phyloP scores from a whole-genome alignment of 2,888 invertebrate species.

The Mylabris sibirica region DNA sequence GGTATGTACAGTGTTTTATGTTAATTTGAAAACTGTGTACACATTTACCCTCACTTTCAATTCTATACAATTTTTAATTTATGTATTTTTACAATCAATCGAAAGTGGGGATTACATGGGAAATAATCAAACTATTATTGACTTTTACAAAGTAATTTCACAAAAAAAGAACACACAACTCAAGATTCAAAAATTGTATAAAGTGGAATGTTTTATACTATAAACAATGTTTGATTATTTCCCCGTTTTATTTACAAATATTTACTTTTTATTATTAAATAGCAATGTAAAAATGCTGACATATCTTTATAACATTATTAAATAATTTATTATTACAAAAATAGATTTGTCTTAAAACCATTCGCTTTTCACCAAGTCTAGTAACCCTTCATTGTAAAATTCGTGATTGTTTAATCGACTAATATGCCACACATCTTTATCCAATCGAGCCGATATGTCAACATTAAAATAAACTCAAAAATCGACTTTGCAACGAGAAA shows the following conservation, averaged over 20 bases:
- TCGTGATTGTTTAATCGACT: neutral
- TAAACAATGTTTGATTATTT: slow-evolving; percentile 54
- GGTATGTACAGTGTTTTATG: slow-evolving; percentile 51
- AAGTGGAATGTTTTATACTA: slow-evolving; percentile 59
- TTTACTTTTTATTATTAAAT: slow-evolving; percentile 46
- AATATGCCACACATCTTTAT: neutral
- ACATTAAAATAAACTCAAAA: slow-evolving; percentile 44
- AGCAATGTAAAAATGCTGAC: slow-evolving; percentile 54
- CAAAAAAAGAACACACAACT: slow-evolving; percentile 18
- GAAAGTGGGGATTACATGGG: slow-evolving; percentile 51
- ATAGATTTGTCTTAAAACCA: slow-evolving; percentile 43
- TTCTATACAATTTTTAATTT: slow-evolving; percentile 47
- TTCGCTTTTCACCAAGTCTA: slow-evolving; percentile 16
- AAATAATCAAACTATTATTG: slow-evolving; percentile 54
- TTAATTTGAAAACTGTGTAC: slow-evolving; percentile 52
- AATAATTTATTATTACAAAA: slow-evolving; percentile 43
- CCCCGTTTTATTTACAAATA: slow-evolving; percentile 45
- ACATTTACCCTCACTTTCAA: slow-evolving; percentile 53
- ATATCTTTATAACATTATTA: slow-evolving; percentile 54
- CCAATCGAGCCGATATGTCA: slow-evolving; percentile 49
- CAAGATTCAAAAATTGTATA: slow-evolving; percentile 45
- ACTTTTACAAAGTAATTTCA: slow-evolving; percentile 32
- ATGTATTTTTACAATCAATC: slow-evolving; percentile 38
- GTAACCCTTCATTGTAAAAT: slow-evolving; percentile 11
- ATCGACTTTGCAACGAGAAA: slow-evolving; percentile 27